Evolutionary conservation across 2,797 vertebrate species (phyloP).

Genomic region (Pangasius larnaudii): DNA sequence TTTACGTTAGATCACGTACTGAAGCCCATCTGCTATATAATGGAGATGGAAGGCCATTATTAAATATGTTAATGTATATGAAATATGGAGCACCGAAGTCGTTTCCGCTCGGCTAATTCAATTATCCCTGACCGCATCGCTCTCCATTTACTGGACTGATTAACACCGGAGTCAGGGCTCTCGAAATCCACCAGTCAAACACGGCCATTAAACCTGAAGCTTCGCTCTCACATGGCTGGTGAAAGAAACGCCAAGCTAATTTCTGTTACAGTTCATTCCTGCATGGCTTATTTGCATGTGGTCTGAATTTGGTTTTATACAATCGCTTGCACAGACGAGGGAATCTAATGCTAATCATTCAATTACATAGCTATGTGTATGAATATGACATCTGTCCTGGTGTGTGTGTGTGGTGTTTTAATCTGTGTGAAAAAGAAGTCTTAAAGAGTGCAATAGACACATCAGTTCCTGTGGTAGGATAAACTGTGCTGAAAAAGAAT

Average conservation of each 20-base stretch:
- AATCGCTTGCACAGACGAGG: neutral
- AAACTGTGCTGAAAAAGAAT: neutral
- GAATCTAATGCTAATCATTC: neutral
- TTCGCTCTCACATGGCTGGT: neutral
- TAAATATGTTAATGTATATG: conserved; percentile 42
- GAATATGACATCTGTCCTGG: neutral
- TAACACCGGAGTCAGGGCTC: conserved; percentile 70
- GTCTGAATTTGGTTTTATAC: neutral
- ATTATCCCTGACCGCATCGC: conserved; percentile 70
- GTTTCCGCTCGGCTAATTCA: conserved; percentile 65
- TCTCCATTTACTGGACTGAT: conserved; percentile 75
- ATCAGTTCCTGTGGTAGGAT: neutral
- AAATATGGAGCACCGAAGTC: conserved; percentile 37
- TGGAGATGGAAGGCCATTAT: conserved; percentile 24
- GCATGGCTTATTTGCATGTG: neutral
- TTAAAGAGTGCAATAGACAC: neutral
- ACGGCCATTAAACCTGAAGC: conserved; percentile 63
- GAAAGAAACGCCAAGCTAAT: conserved; percentile 5
- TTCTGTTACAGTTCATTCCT: neutral
- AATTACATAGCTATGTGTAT: neutral
- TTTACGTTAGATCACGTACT: neutral
- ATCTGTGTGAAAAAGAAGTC: neutral
- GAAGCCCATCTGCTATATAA: conserved; percentile 4
- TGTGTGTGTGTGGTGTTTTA: neutral
- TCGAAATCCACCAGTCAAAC: conserved; percentile 69